Conservation (phyloP, 2,797 vertebrate genomes). For the Tauraco hartlaubi region DNA sequence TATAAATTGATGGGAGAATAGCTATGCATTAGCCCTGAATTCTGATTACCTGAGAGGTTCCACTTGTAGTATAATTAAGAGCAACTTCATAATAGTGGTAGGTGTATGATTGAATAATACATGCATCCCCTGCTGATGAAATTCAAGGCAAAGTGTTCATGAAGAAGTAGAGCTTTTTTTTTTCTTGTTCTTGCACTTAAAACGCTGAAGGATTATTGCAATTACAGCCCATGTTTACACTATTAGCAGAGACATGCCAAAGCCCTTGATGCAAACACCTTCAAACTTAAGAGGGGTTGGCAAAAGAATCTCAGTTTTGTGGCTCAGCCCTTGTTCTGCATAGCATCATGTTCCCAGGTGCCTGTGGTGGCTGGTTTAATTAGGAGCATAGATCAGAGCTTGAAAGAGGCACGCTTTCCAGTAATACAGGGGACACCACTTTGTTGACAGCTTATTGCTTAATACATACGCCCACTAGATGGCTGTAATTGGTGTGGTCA, state of each 20-base stretch:
- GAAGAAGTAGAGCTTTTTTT: neutral
- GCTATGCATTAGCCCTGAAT: slow-evolving; percentile 73
- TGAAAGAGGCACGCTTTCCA: neutral
- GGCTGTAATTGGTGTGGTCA: slow-evolving; percentile 49
- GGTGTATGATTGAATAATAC: slow-evolving; percentile 69
- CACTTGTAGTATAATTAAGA: slow-evolving; percentile 77
- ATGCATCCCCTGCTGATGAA: slow-evolving; percentile 65
- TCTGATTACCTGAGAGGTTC: slow-evolving; percentile 79
- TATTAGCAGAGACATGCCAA: slow-evolving; percentile 8
- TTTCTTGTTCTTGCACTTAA: neutral
- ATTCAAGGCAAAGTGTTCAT: slow-evolving; percentile 44
- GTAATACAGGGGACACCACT: neutral
- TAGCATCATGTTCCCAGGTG: neutral
- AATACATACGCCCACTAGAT: slow-evolving; percentile 41
- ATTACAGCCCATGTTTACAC: slow-evolving; percentile 40
- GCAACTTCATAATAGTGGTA: slow-evolving; percentile 59
- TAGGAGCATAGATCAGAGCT: neutral
- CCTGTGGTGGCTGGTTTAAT: neutral
- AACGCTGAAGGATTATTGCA: slow-evolving; percentile 40
- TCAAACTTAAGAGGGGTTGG: neutral
- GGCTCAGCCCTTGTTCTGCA: neutral
- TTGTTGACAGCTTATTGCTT: neutral
- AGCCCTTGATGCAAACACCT: slow-evolving; percentile 11
- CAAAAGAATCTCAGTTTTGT: neutral
- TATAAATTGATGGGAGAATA: slow-evolving; percentile 75